Percentiles rank a stretch among this genome's conserved stretches.
phyloP scores from a whole-genome alignment of 2,113 vertebrate species.

The Jacana jacana region DNA sequence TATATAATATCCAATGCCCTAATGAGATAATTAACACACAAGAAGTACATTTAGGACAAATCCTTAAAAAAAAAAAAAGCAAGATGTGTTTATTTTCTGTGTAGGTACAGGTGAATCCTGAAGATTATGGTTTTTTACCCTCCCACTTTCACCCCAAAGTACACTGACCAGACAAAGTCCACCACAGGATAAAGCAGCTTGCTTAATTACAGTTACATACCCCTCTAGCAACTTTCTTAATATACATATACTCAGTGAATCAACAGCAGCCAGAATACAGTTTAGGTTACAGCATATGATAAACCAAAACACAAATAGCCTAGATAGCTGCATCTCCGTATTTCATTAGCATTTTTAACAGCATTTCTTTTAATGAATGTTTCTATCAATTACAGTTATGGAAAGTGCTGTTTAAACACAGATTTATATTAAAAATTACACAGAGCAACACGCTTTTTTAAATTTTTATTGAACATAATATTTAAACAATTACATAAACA shows the following conservation, averaged over 20 bases:
- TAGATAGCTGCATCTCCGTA: neutral
- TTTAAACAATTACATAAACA: conserved; percentile 52
- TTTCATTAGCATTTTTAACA: neutral
- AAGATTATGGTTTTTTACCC: neutral
- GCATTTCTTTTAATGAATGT: neutral
- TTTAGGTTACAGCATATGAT: neutral
- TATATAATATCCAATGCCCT: accelerated
- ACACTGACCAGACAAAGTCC: neutral
- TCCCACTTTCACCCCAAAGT: neutral
- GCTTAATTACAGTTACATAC: neutral
- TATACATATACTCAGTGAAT: conserved; percentile 6
- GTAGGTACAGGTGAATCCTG: neutral
- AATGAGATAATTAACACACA: neutral
- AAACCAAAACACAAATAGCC: neutral
- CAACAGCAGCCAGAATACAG: neutral
- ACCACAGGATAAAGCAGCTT: neutral
- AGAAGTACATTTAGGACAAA: neutral
- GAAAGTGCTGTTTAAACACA: neutral
- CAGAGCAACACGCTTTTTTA: neutral
- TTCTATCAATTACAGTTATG: neutral
- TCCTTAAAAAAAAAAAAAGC: neutral
- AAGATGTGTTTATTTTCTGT: conserved; percentile 9
- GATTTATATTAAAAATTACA: conserved; percentile 35
- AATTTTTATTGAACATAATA: conserved; percentile 34
- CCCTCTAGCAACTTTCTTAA: neutral